Conservation (phyloP, 2,797 vertebrate genomes). For the Catharus ustulatus region DNA sequence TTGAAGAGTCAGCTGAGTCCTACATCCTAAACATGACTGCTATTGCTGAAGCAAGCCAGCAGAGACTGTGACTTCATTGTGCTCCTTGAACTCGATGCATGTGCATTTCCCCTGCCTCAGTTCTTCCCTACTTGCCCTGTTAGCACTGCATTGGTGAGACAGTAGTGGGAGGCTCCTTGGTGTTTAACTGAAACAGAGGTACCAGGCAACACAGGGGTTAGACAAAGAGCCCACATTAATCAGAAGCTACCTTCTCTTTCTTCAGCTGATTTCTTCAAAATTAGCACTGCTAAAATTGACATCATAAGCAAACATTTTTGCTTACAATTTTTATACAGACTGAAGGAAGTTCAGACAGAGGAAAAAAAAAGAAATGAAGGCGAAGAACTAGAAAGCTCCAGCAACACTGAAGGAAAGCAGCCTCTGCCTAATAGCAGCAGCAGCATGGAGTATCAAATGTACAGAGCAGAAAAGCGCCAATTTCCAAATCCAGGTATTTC, state of each 20-base stretch:
- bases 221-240: not conserved
- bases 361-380: accelerated
- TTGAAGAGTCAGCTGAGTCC: not conserved
- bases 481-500: not conserved
- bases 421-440: not conserved
- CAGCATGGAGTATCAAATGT: not conserved
- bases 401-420: not conserved
- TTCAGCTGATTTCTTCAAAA: not conserved
- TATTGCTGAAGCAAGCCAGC: not conserved
- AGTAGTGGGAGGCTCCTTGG: not conserved
- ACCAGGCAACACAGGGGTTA: not conserved
- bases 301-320: not conserved
- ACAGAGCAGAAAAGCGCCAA: not conserved
- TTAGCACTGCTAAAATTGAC: not conserved
- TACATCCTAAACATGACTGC: not conserved
- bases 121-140: not conserved
- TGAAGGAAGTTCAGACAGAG: not conserved
- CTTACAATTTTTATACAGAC: not conserved
- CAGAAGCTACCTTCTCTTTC: not conserved
- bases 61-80: not conserved
- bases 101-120: not conserved
- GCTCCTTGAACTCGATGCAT: not conserved
- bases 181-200: not conserved
- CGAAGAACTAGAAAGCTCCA: not conserved
- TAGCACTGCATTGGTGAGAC: not conserved